These are phyloP conservation scores for Myrmecobius fasciatus DNA, from an alignment of 2,113 vertebrate species.

Conservation along the genomic window DNA sequence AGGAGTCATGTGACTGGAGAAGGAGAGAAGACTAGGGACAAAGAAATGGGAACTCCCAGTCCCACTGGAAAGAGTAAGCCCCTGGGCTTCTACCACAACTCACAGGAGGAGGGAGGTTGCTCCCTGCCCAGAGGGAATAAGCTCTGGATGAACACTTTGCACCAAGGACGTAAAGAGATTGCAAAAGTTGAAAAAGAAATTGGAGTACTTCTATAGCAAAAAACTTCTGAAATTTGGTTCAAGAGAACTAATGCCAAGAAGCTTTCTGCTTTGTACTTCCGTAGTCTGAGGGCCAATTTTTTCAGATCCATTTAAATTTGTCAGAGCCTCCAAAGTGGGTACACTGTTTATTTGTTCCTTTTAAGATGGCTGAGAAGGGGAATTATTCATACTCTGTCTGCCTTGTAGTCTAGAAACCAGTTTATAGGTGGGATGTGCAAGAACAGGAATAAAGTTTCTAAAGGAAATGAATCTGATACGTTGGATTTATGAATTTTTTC, in stretches of 20 bases:
- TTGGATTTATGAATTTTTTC: neutral
- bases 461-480: neutral
- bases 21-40: neutral
- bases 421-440: neutral
- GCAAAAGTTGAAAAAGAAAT: neutral
- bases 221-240: neutral
- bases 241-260: neutral
- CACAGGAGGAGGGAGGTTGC: neutral
- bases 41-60: neutral
- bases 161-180: neutral
- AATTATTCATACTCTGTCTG: neutral
- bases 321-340: neutral
- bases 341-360: neutral
- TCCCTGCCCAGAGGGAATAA: neutral
- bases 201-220: neutral
- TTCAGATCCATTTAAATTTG: neutral
- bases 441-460: neutral
- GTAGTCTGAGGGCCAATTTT: neutral
- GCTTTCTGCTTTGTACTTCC: neutral
- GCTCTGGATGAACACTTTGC: neutral
- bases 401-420: neutral
- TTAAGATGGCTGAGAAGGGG: neutral
- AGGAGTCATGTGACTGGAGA: neutral
- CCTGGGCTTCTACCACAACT: neutral
- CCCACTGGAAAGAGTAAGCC: neutral